Evolutionary conservation across 2,113 vertebrate genomes (phyloP).

Genomic region (Aptenodytes forsteri): DNA sequence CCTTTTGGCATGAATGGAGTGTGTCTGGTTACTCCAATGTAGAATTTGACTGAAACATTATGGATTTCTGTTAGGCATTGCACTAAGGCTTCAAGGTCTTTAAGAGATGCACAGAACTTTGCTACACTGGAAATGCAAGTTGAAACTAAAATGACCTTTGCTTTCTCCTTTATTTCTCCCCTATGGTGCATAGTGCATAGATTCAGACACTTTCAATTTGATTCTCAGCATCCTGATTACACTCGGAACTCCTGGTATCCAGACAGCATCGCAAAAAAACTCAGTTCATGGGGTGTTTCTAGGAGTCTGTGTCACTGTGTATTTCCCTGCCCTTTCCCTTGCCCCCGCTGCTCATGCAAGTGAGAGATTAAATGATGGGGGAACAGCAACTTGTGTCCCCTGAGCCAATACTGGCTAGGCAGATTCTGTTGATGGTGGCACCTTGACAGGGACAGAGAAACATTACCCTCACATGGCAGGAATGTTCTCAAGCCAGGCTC

Average conservation of each 20-base stretch:
- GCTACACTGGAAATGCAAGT: background rate
- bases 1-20: background rate
- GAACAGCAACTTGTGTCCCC: background rate
- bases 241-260: background rate
- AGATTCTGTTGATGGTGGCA: background rate
- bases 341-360: rapidly evolving
- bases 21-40: background rate
- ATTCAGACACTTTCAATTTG: background rate
- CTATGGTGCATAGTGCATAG: background rate
- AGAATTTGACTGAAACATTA: background rate
- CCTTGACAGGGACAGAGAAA: conserved; percentile 1
- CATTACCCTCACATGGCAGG: background rate
- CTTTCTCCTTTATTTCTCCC: conserved; percentile 6
- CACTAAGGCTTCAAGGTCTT: background rate
- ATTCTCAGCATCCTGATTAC: background rate
- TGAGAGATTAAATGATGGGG: background rate
- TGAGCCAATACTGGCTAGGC: background rate
- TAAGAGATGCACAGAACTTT: background rate
- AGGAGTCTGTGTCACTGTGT: background rate
- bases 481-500: conserved; percentile 3
- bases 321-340: background rate
- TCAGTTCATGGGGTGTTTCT: background rate
- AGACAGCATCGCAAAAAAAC: background rate
- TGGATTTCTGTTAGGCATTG: background rate
- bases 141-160: background rate